Conservation (phyloP, 2,113 vertebrate species). For the Atherinomorus stipes region DNA sequence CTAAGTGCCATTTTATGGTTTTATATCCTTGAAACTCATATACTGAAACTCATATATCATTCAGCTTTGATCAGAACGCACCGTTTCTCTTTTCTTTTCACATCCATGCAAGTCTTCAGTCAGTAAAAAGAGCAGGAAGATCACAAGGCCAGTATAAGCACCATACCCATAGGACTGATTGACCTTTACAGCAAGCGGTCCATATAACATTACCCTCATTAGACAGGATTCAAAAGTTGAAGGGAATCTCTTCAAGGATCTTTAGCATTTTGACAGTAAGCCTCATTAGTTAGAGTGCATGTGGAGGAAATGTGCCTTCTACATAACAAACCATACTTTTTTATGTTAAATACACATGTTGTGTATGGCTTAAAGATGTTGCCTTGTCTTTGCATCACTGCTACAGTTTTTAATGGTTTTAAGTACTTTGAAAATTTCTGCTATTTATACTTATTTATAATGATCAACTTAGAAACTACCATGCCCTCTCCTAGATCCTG, state of each 20-base stretch:
- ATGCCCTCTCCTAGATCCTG: too few species aligned
- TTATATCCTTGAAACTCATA: constrained; percentile 8
- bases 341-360: too few species aligned
- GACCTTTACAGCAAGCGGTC: constrained; percentile 46
- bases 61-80: constrained; percentile 22
- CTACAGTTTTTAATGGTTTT: too few species aligned
- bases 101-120: constrained; percentile 12
- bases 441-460: too few species aligned
- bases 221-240: constrained; percentile 59
- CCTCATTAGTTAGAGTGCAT: constrained; percentile 48
- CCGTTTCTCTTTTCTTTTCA: neutral
- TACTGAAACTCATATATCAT: constrained; percentile 1
- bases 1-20: constrained; percentile 4
- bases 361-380: neutral
- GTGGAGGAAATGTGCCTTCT: constrained; percentile 11
- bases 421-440: too few species aligned
- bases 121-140: constrained; percentile 30
- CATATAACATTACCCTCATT: constrained; percentile 60
- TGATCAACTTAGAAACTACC: too few species aligned
- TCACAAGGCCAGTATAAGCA: constrained; percentile 21
- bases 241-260: constrained; percentile 56
- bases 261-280: constrained; percentile 40
- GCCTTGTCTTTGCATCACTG: too few species aligned
- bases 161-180: constrained; percentile 52
- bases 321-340: neutral